Conservation (phyloP, 2,888 invertebrate genomes). For the Cheilosia impressa region DNA sequence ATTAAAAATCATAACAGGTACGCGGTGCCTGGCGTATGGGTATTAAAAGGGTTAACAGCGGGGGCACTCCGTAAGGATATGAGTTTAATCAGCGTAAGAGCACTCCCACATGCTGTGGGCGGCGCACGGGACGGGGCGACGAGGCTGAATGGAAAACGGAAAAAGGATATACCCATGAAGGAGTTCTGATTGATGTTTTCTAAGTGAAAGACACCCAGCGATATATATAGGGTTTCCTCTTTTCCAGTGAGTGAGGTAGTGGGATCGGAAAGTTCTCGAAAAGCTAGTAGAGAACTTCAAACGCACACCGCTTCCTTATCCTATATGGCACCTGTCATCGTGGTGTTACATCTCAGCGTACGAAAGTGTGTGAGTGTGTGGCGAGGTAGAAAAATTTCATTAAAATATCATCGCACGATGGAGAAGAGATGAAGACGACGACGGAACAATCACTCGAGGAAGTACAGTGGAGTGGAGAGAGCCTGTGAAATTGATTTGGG, state of each 20-base stretch:
- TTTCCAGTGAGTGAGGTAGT: constrained; percentile 30
- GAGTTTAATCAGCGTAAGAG: constrained; percentile 75
- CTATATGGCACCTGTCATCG: constrained; percentile 70
- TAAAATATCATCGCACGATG: constrained; percentile 73
- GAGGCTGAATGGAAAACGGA: constrained; percentile 16
- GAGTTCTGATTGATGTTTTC: constrained; percentile 73
- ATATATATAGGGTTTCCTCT: constrained; percentile 47
- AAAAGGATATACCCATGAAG: constrained; percentile 73
- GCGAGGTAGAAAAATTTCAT: constrained; percentile 74
- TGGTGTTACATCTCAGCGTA: constrained; percentile 58
- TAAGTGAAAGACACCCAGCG: constrained; percentile 72
- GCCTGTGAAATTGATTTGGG: constrained; percentile 75
- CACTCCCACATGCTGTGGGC: constrained; percentile 40
- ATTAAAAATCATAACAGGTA: constrained; percentile 71
- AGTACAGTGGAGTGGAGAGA: constrained; percentile 26
- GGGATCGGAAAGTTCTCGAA: constrained; percentile 53
- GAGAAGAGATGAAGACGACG: constrained; percentile 45
- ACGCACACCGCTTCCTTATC: constrained; percentile 36
- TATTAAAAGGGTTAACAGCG: constrained; percentile 63
- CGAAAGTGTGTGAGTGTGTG: constrained; percentile 44
- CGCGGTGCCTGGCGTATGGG: not conserved
- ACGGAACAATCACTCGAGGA: constrained; percentile 20
- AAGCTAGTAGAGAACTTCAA: constrained; percentile 38
- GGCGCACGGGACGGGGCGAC: not conserved
- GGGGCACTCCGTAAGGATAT: constrained; percentile 58